Evolutionary conservation across 1,140 invertebrate genomes (phyloP).

Genomic region (Heterodera carotae): DNA sequence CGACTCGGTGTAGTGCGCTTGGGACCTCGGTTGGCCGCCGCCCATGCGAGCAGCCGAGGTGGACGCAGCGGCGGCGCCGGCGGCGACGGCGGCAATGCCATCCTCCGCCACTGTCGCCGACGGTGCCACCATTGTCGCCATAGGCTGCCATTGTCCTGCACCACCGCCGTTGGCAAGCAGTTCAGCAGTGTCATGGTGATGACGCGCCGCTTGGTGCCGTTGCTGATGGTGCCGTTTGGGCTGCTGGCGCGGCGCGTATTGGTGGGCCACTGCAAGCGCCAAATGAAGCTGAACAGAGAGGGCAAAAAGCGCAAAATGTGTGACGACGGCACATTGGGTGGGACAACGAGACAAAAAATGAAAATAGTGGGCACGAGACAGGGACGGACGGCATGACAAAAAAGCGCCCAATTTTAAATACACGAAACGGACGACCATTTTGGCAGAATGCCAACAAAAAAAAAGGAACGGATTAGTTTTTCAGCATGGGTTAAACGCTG

Average conservation of each 20-base stretch:
- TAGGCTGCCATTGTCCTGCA: too few relatives aligned
- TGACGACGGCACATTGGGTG: too few relatives aligned
- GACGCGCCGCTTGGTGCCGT: neutral
- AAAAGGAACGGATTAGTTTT: too few relatives aligned
- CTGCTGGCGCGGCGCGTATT: slow-evolving; percentile 16
- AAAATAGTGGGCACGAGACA: neutral
- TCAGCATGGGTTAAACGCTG: too few relatives aligned
- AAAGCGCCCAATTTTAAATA: neutral
- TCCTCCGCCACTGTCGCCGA: neutral
- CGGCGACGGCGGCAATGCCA: neutral
- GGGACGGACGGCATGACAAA: neutral
- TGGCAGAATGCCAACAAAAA: too few relatives aligned
- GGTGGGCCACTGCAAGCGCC: slow-evolving; percentile 58
- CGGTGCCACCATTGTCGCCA: slow-evolving; percentile 2
- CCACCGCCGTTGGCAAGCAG: neutral
- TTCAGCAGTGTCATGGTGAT: neutral
- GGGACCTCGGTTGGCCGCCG: neutral
- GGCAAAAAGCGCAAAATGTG: slow-evolving; percentile 28
- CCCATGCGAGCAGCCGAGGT: neutral
- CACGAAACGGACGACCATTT: neutral
- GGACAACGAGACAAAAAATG: slow-evolving; percentile 27
- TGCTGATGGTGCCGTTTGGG: neutral
- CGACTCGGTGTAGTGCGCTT: neutral
- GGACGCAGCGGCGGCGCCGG: too few relatives aligned
- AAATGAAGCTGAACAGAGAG: slow-evolving; percentile 57